Conservation (phyloP, 2,113 vertebrate species). For the Gracilinanus agilis region DNA sequence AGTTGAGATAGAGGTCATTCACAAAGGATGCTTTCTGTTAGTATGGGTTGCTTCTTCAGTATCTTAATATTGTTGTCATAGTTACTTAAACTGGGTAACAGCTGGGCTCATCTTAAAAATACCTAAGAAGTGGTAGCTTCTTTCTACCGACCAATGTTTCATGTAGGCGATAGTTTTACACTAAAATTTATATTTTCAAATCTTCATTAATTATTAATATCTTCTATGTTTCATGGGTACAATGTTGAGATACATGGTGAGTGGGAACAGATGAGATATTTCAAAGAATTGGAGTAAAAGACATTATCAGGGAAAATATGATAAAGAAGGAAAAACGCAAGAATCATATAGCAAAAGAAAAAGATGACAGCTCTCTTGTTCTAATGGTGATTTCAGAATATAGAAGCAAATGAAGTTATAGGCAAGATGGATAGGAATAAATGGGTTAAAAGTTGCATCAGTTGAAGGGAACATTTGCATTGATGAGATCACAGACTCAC, state of each 20-base stretch:
- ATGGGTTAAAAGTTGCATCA: neutral
- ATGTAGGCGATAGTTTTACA: neutral
- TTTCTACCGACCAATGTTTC: neutral
- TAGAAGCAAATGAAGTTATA: neutral
- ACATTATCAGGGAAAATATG: neutral
- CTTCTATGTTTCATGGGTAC: neutral
- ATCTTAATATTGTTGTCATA: neutral
- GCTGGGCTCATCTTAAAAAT: neutral
- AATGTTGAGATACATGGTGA: neutral
- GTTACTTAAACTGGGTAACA: neutral
- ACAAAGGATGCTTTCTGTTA: neutral
- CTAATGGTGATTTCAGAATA: neutral
- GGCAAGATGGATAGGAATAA: neutral
- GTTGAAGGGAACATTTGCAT: neutral
- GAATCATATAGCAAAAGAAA: neutral
- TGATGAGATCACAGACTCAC: neutral
- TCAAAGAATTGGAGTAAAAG: neutral
- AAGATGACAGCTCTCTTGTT: neutral
- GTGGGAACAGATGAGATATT: neutral
- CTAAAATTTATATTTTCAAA: neutral
- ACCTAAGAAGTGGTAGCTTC: neutral
- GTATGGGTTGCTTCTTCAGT: neutral
- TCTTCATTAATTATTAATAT: neutral
- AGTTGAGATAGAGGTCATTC: neutral
- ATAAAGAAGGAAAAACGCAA: neutral